These are phyloP conservation scores for Epinephelus moara DNA, from an alignment of 2,113 vertebrate genomes.

Conservation along the genomic window DNA sequence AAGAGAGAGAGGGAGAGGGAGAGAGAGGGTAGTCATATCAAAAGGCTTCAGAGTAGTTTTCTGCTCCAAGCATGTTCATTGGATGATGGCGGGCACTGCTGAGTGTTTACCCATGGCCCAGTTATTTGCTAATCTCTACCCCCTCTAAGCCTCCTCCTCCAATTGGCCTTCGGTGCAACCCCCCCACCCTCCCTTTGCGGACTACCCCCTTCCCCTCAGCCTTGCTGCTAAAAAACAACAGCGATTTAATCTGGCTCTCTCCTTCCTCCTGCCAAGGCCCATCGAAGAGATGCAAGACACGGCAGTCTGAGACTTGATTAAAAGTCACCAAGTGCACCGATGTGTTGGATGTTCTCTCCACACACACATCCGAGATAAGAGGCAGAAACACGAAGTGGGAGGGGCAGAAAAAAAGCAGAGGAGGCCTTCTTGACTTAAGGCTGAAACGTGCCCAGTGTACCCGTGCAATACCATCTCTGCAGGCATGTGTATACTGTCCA, in stretches of 20 bases:
- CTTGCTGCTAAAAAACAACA: conserved; percentile 75
- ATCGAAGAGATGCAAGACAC: conserved; percentile 47
- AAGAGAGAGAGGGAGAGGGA: conserved; percentile 15
- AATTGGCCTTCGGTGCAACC: conserved; percentile 71
- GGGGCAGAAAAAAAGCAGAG: not conserved
- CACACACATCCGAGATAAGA: conserved; percentile 28
- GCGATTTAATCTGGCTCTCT: conserved; percentile 74
- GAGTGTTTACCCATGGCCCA: conserved; percentile 83
- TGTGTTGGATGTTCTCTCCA: conserved; percentile 26
- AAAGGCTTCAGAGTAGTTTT: conserved; percentile 71
- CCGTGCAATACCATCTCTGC: conserved; percentile 12
- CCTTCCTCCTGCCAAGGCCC: conserved; percentile 73
- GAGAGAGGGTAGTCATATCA: conserved; percentile 65
- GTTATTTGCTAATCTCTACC: conserved; percentile 80
- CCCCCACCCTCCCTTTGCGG: conserved; percentile 42
- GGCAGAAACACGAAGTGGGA: conserved; percentile 2
- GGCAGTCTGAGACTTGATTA: conserved; percentile 63
- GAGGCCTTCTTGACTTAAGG: not conserved
- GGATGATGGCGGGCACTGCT: conserved; percentile 66
- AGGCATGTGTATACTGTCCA: conserved; percentile 10
- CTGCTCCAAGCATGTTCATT: conserved; percentile 69
- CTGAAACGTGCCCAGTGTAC: conserved; percentile 34
- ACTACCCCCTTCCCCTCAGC: conserved; percentile 65
- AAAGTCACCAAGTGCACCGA: conserved; percentile 53
- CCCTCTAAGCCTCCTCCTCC: conserved; percentile 38